Conservation (phyloP, 2,888 invertebrate species). For the Rotaria socialis region DNA sequence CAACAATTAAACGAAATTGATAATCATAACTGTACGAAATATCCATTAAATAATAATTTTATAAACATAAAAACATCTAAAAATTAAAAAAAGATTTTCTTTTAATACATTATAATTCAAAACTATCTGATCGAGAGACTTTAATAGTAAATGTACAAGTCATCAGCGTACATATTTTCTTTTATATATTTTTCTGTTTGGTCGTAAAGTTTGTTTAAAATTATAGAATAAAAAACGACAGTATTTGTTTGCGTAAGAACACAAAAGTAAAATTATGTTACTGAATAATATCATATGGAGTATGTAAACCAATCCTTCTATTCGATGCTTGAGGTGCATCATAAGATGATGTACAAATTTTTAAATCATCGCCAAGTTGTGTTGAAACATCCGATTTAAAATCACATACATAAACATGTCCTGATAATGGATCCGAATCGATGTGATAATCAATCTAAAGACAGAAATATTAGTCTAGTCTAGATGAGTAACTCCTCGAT, state of each 20-base stretch:
- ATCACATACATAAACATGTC: conserved; percentile 25
- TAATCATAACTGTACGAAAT: conserved; percentile 71
- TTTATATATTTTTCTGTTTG: no score
- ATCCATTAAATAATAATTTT: neutral
- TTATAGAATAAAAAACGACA: neutral
- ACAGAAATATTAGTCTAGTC: neutral
- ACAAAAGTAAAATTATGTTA: neutral
- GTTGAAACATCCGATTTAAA: conserved; percentile 3
- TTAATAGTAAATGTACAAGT: no score
- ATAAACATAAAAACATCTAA: neutral
- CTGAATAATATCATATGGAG: conserved; percentile 14
- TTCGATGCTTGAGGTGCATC: conserved; percentile 29
- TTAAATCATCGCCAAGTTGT: neutral
- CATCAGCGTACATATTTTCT: no score
- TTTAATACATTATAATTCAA: no score
- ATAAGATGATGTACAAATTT: conserved; percentile 15
- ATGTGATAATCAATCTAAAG: neutral
- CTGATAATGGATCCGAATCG: neutral
- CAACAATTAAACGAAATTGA: conserved; percentile 91
- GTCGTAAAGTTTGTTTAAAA: neutral
- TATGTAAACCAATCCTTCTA: neutral
- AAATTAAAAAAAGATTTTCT: neutral
- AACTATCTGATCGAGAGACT: no score
- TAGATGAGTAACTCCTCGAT: no score
- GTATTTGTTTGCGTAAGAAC: neutral